phyloP scores from a whole-genome alignment of 1,140 invertebrate genomes.

The Leptopilina boulardi region DNA sequence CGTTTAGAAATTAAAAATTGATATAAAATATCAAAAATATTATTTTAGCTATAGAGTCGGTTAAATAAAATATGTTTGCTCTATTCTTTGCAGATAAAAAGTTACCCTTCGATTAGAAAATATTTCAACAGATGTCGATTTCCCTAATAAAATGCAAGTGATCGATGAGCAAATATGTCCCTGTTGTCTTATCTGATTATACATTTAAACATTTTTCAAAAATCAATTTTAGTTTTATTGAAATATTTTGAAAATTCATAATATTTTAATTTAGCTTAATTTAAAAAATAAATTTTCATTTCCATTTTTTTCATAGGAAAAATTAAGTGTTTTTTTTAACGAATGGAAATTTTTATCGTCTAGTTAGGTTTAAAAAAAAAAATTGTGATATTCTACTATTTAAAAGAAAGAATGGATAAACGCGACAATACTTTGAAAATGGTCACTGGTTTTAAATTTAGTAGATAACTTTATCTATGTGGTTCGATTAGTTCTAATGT shows the following conservation, averaged over 20 bases:
- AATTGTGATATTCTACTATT: not conserved
- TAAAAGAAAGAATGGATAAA: slow-evolving; percentile 5
- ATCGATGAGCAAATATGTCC: slow-evolving; percentile 68
- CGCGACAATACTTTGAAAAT: slow-evolving; percentile 24
- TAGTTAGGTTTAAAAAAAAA: not conserved
- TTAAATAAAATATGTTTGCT: slow-evolving; percentile 57
- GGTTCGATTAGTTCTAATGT: slow-evolving; percentile 31
- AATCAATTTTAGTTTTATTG: not conserved
- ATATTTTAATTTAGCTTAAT: too few species aligned
- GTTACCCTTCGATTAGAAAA: slow-evolving; percentile 53
- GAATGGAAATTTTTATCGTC: not conserved
- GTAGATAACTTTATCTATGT: slow-evolving; percentile 59
- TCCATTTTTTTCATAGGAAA: not conserved
- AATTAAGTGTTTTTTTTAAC: not conserved
- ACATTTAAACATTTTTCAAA: slow-evolving; percentile 39
- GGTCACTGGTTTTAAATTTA: slow-evolving; percentile 40
- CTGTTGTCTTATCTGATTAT: slow-evolving; percentile 54
- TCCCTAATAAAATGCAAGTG: slow-evolving; percentile 66
- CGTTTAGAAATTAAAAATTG: slow-evolving; percentile 50
- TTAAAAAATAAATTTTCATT: too few species aligned
- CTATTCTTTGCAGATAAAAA: slow-evolving; percentile 48
- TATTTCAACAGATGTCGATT: slow-evolving; percentile 73
- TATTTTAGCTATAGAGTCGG: slow-evolving; percentile 32
- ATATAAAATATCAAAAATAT: slow-evolving; percentile 35
- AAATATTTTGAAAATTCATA: not conserved